Conservation (phyloP, 2,797 vertebrate species). For the Cetoscarus ocellatus region DNA sequence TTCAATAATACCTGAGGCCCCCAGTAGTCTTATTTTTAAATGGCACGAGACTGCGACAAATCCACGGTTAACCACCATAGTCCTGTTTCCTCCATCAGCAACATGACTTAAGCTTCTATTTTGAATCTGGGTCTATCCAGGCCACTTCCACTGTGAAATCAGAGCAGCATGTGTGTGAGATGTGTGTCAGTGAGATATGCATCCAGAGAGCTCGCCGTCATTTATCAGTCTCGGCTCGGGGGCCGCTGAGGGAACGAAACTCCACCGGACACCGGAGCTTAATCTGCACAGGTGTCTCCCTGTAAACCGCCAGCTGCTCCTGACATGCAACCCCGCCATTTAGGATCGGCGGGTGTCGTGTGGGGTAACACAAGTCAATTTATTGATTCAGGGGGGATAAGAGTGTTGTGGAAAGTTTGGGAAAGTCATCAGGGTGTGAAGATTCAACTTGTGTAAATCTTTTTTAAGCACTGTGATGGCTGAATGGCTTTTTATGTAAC, state of each 20-base stretch:
- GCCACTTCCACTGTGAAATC: constrained; percentile 69
- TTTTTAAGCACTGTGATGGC: not conserved
- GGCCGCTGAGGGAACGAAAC: constrained; percentile 58
- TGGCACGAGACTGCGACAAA: not conserved
- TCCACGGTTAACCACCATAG: constrained; percentile 17
- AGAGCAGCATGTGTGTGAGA: constrained; percentile 66
- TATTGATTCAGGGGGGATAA: constrained; percentile 37
- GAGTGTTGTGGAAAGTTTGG: constrained; percentile 7
- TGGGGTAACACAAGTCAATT: constrained; percentile 50
- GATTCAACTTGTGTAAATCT: not conserved
- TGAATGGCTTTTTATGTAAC: not conserved
- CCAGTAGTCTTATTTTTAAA: constrained; percentile 12
- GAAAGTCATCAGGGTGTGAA: constrained; percentile 26
- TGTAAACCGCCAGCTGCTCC: constrained; percentile 71
- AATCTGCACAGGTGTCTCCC: constrained; percentile 71
- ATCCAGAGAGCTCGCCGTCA: constrained; percentile 55
- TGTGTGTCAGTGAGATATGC: constrained; percentile 70
- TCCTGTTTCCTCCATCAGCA: constrained; percentile 28
- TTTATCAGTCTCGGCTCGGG: constrained; percentile 76
- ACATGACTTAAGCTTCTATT: constrained; percentile 57
- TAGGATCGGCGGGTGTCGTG: constrained; percentile 40
- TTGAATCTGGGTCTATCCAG: constrained; percentile 39
- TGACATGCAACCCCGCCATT: constrained; percentile 60
- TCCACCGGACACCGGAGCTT: constrained; percentile 60
- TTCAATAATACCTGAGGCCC: not conserved